phyloP scores from a whole-genome alignment of 2,888 invertebrate species.

The Chymomyza amoena region DNA sequence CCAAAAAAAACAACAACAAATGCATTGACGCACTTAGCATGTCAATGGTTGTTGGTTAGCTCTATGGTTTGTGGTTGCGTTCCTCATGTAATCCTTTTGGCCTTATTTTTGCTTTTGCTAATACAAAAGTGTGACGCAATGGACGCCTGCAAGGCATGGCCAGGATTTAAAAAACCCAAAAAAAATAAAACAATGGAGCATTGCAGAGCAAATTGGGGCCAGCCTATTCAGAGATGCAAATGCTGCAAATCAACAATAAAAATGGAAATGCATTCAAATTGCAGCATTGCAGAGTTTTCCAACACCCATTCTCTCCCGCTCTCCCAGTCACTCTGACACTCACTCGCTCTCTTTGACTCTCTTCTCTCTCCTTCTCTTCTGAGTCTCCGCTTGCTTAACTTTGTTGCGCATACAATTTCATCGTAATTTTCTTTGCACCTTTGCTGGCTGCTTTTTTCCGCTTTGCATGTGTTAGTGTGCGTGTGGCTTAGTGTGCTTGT shows the following conservation, averaged over 20 bases:
- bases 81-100: not conserved
- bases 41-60: not conserved
- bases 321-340: not conserved
- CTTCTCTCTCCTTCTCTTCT: conserved; percentile 13
- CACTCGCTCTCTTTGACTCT: not conserved
- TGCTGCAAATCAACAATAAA: conserved; percentile 59
- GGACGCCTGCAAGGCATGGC: not conserved
- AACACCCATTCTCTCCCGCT: conserved; percentile 5
- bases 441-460: conserved; percentile 18
- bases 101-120: not conserved
- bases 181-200: not conserved
- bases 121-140: not conserved
- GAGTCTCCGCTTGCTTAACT: conserved; percentile 36
- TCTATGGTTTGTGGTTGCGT: not conserved
- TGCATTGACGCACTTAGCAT: not conserved
- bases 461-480: not conserved
- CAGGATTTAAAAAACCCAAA: not conserved
- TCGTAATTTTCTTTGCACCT: conserved; percentile 32
- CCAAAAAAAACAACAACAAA: not conserved
- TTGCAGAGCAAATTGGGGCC: conserved; percentile 25
- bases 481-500: not conserved
- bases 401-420: conserved; percentile 37
- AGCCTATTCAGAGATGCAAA: conserved; percentile 52
- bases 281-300: conserved; percentile 54
- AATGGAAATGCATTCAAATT: conserved; percentile 50